Base-by-base conservation (phyloP, 1,140 invertebrate species). In the Steinernema feltiae region DNA sequence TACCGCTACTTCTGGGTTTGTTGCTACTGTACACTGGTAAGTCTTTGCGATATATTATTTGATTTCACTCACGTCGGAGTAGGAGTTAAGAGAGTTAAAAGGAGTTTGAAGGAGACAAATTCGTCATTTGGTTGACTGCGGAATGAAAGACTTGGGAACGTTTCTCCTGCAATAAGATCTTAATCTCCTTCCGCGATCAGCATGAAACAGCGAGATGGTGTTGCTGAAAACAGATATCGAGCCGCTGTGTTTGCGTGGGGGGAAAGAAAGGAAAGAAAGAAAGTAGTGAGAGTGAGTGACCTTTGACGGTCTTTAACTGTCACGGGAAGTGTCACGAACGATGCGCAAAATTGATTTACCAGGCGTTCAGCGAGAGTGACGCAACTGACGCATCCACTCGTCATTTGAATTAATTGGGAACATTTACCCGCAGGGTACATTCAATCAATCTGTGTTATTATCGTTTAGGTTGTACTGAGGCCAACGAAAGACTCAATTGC, bases 221-320 rank as follows among this genome's bases (percentile, higher is more conserved):
- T n/a, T n/a, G n/a, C n/a, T n/a, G n/a, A n/a, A n/a, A n/a, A n/a
- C 35, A 18, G 35, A 41, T 18, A 41, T 41, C 35, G n/a, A n/a
- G n/a, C n/a, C n/a, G 41, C n/a, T 27, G 7, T n/a, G 53, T 63
- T 63, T 63, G 53, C 24, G 12, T 17, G 7, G 53, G 12, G 24
- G 7, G 35, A 63, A 63, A 63, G 12, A 63, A 63, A 63, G 53
- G 24, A 63, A 12, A 63, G 15, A 63, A 63, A 63, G 24, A 63
- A 63, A 63, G 53, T 63, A 63, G 53, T 63, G 53, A 63, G 53
- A 63, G 53, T 63, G 53, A 18, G 35, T 27, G 53, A 63, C 53
- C 53, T 63, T 63, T 63, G 7, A 63, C 24, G 7, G 24, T 27
- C 53, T 63, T 15, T 63, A 3, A 63, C 53, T 63, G 24, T n/a